Conservation (phyloP, 2,797 vertebrate genomes). For the Pipistrellus pipistrellus region DNA sequence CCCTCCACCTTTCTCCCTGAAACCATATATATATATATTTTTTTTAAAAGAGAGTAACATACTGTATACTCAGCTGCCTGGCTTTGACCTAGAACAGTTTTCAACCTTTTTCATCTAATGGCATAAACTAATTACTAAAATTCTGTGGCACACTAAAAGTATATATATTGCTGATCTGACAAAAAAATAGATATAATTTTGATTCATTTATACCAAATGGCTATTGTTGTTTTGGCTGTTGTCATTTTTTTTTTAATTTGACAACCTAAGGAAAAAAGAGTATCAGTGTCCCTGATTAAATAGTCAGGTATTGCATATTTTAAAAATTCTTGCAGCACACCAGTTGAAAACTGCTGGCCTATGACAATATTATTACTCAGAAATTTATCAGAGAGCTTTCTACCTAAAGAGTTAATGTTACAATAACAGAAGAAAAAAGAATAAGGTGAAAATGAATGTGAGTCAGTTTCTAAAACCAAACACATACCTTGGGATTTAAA, state of each 20-base stretch:
- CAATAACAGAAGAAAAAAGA: not conserved
- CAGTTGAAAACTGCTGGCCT: not conserved
- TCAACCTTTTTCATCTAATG: not conserved
- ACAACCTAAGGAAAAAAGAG: not conserved
- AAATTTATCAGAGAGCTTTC: not conserved
- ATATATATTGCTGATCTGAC: not conserved
- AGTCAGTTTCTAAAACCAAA: conserved; percentile 25
- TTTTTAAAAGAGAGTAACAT: not conserved
- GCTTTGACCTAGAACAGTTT: not conserved
- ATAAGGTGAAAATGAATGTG: not conserved
- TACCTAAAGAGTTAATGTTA: not conserved
- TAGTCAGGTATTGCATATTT: not conserved
- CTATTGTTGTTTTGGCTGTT: not conserved
- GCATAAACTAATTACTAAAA: not conserved
- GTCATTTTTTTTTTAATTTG: not conserved
- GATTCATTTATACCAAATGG: not conserved
- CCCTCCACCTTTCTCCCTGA: no score
- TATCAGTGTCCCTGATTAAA: not conserved
- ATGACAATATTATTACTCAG: not conserved
- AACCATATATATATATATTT: no score
- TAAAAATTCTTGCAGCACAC: not conserved
- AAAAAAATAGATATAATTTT: not conserved
- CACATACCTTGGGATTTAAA: not conserved
- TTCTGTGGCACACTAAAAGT: not conserved
- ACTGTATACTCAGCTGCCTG: conserved; percentile 14